Conservation (phyloP, 2,888 invertebrate species). For the Cataglyphis altisquamis region DNA sequence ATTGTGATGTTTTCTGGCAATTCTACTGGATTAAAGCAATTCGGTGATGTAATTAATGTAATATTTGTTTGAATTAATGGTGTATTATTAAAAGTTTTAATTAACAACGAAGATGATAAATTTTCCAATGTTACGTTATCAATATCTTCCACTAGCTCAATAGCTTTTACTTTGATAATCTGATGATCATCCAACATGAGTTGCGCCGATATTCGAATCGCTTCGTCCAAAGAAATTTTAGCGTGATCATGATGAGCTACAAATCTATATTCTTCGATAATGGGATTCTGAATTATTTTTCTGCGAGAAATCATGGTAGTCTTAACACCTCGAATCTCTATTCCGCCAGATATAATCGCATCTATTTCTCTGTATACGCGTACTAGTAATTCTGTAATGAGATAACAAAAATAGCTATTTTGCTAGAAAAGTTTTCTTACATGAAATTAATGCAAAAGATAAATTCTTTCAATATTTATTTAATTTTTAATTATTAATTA, state of each 20-base stretch:
- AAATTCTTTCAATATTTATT: too few relatives aligned
- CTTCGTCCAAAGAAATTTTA: conserved; percentile 73
- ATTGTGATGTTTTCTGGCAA: neutral
- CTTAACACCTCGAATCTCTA: neutral
- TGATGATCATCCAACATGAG: conserved; percentile 87
- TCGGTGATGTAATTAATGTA: neutral
- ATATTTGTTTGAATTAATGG: neutral
- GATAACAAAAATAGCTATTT: neutral
- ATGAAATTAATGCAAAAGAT: neutral
- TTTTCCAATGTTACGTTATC: conserved; percentile 73
- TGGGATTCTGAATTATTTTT: conserved; percentile 87
- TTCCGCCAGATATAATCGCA: neutral
- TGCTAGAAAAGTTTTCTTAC: neutral
- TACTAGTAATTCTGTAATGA: neutral
- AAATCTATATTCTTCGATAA: conserved; percentile 88
- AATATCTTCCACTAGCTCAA: conserved; percentile 81
- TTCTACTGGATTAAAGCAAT: neutral
- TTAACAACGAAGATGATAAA: neutral
- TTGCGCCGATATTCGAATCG: conserved; percentile 85
- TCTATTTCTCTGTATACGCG: neutral
- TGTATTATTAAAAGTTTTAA: neutral
- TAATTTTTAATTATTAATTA: neutral
- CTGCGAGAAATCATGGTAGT: conserved; percentile 85
- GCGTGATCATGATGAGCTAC: conserved; percentile 86
- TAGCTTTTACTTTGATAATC: conserved; percentile 80